Conservation (phyloP, 2,113 vertebrate genomes). For the Catharus bicknelli region DNA sequence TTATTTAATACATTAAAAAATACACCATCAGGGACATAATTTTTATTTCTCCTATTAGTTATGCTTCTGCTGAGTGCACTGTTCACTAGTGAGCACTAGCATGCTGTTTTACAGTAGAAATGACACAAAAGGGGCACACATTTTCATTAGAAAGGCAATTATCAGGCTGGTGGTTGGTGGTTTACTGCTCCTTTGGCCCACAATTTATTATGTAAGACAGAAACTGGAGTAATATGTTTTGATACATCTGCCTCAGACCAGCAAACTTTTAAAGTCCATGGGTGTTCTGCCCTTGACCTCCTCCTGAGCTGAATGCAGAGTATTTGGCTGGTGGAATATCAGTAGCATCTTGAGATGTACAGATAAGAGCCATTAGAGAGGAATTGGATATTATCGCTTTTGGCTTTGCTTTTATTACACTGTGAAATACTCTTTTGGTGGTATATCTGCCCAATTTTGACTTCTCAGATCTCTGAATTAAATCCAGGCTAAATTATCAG, state of each 20-base stretch:
- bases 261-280: slow-evolving; percentile 15
- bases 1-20: slow-evolving; percentile 58
- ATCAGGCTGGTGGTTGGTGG: slow-evolving; percentile 37
- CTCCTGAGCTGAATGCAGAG: slow-evolving; percentile 18
- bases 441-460: neutral
- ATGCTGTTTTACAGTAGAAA: slow-evolving; percentile 54
- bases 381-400: neutral
- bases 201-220: slow-evolving; percentile 17
- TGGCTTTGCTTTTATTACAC: neutral
- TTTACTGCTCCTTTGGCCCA: slow-evolving; percentile 61
- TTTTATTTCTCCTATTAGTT: slow-evolving; percentile 60
- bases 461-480: neutral
- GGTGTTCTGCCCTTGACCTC: slow-evolving; percentile 36
- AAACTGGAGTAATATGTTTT: slow-evolving; percentile 34
- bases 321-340: neutral
- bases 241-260: slow-evolving; percentile 10
- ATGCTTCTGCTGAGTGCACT: slow-evolving; percentile 44
- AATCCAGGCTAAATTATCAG: neutral
- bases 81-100: slow-evolving; percentile 47
- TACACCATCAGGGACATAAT: slow-evolving; percentile 8
- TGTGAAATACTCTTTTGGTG: neutral
- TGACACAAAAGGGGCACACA: slow-evolving; percentile 51
- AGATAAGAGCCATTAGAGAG: neutral
- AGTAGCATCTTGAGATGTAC: slow-evolving; percentile 1
- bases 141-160: slow-evolving; percentile 64